These are phyloP conservation scores for Orthosia cruda DNA, from an alignment of 2,888 invertebrate genomes.

Conservation along the genomic window DNA sequence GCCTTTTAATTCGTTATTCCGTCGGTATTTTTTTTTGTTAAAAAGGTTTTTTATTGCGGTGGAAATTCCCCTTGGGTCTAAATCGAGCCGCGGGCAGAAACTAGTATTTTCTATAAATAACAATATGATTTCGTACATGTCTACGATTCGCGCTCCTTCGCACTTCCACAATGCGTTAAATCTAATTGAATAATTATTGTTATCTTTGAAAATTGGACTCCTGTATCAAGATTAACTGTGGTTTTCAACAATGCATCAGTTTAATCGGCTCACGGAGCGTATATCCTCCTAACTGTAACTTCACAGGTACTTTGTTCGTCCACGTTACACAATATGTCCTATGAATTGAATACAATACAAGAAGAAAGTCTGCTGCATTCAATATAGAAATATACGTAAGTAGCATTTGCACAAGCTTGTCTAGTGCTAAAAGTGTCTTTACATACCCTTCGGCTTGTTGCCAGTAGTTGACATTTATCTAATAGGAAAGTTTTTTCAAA, in stretches of 20 bases:
- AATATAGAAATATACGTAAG: neutral
- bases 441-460: too few species aligned
- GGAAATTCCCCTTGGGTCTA: too few species aligned
- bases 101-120: too few species aligned
- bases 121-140: neutral
- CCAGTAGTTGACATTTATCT: too few species aligned
- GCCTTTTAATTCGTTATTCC: too few species aligned
- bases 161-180: neutral
- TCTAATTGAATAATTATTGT: neutral
- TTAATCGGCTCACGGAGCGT: slow-evolving; percentile 36
- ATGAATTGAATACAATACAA: slow-evolving; percentile 19
- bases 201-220: neutral
- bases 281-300: slow-evolving; percentile 26
- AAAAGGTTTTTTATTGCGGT: too few species aligned
- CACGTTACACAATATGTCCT: slow-evolving; percentile 28
- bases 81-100: too few species aligned
- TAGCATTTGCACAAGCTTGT: too few species aligned
- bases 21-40: too few species aligned
- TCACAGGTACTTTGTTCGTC: neutral
- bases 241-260: slow-evolving; percentile 33
- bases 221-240: slow-evolving; percentile 18
- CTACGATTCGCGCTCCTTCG: neutral
- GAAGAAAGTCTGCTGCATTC: slow-evolving; percentile 9
- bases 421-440: too few species aligned
- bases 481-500: too few species aligned